Base-by-base conservation (phyloP, 53 echinoderm and acorn worm species). In the Holothuria leucospilota region DNA sequence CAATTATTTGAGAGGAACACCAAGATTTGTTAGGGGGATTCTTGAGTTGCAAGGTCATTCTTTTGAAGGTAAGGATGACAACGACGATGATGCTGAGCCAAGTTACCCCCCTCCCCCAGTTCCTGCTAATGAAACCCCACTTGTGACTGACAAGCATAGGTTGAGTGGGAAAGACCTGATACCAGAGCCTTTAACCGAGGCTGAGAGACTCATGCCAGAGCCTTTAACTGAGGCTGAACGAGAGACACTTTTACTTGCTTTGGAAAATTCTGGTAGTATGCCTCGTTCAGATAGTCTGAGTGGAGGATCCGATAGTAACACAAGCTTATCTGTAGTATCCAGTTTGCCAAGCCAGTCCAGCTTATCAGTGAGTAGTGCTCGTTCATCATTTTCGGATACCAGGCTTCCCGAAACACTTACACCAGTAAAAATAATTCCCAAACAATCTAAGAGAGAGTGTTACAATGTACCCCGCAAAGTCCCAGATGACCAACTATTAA, bases 81-180 rank as follows among this genome's bases (percentile, higher is more conserved):
- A 30, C 8, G 34, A 29, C 20, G 80, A 59, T 1, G 59, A 56
- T 24, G 21, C 56, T 16, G 58, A 58, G 1, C 59, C 56, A 28
- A 59, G 56, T 59, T 59, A 58, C 16, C 80, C 80, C 21, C 80
- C 80, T 80, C 80, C 80, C 29, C 56, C 56, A 56, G 61, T 80
- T 18, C 80, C 80, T 29, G 21, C 56, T 24, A 58, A 80, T 58
- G 80, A 80, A 4, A 58, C 62, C 14, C 56, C 80, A 13, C 38
- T 80, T 2, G 23, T 80, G 80, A 59, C 61, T 20, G 80, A 80
- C 59, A 80, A 80, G 29, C 80, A 80, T 34, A 80, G 56, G 18
- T 29, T 59, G 15, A 59, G 56, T 59, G 59, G 80, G 20, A 25
- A 59, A 29, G 59, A 27, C 53, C 61, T 80, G 21, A 29, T 80